Evolutionary conservation across 2,113 vertebrate species (phyloP).

Genomic region (Xiphias gladius): DNA sequence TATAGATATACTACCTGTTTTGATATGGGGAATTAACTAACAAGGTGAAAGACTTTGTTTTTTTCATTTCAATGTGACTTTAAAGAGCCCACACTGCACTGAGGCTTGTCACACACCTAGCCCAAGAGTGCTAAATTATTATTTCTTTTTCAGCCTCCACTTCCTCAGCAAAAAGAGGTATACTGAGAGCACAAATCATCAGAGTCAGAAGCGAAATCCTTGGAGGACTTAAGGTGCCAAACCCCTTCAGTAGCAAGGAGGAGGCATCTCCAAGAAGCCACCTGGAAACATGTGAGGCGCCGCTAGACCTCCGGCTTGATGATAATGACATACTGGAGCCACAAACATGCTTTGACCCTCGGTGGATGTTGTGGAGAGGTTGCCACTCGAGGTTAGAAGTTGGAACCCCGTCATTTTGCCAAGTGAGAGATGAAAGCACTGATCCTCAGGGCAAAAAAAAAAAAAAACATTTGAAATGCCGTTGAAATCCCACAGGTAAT

Average conservation of each 20-base stretch:
- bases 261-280: constrained; percentile 31
- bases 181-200: constrained; percentile 32
- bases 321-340: constrained; percentile 48
- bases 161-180: constrained; percentile 49
- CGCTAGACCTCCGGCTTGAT: constrained; percentile 5
- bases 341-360: constrained; percentile 46
- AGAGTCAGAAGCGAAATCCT: constrained; percentile 13
- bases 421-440: constrained; percentile 53
- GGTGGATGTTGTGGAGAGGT: constrained; percentile 1
- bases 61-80: constrained; percentile 21
- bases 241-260: background rate
- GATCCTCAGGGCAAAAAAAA: constrained; percentile 16
- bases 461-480: constrained; percentile 26
- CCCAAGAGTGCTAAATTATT: constrained; percentile 48
- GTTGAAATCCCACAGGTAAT: constrained; percentile 39
- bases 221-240: constrained; percentile 14
- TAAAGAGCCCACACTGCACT: constrained; percentile 22
- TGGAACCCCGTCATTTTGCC: constrained; percentile 52
- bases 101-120: constrained; percentile 32
- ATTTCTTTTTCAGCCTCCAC: constrained; percentile 26
- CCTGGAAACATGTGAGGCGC: constrained; percentile 33
- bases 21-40: background rate
- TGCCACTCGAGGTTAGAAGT: constrained; percentile 4
- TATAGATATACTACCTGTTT: background rate
- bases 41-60: constrained; percentile 1